A percentile compares a stretch with the other conserved stretches of the same genome.
phyloP scores from a whole-genome alignment of 1,140 invertebrate genomes.

The Metaphire vulgaris region DNA sequence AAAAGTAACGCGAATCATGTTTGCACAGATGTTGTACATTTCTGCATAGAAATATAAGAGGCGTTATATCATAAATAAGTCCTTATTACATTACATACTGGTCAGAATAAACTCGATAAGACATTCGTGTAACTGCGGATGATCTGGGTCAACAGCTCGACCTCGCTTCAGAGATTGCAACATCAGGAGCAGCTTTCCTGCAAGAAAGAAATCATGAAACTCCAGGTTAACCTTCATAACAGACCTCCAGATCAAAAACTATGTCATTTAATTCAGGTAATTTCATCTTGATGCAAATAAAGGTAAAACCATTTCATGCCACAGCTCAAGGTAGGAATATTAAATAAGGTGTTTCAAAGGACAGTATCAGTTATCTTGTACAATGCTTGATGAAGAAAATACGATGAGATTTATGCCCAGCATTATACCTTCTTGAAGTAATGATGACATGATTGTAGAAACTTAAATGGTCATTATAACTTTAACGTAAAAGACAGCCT shows the following conservation, averaged over 20 bases:
- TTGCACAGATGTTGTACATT: not conserved
- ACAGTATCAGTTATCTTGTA: not conserved
- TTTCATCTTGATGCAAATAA: not conserved
- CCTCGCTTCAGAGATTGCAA: conserved; percentile 77
- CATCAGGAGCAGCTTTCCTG: conserved; percentile 51
- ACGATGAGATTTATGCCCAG: not conserved
- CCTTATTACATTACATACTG: conserved; percentile 37
- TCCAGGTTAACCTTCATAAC: too few relatives aligned
- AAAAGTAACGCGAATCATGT: too few relatives aligned
- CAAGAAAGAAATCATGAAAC: too few relatives aligned
- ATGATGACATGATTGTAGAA: not conserved
- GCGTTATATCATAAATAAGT: not conserved
- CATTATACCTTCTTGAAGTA: not conserved
- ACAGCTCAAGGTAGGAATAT: not conserved
- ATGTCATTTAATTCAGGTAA: not conserved
- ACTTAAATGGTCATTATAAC: not conserved
- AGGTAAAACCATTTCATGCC: conserved; percentile 2
- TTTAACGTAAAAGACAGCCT: not conserved
- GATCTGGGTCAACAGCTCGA: conserved; percentile 62
- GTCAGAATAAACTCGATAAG: conserved; percentile 63
- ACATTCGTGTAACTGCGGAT: conserved; percentile 77
- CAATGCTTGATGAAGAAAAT: not conserved
- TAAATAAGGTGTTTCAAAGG: not conserved
- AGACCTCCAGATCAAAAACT: too few relatives aligned
- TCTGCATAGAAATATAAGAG: not conserved